A percentile compares a stretch with the other conserved stretches of the same genome.
These are phyloP conservation scores for Anarsia innoxiella DNA, from an alignment of 2,888 invertebrate species.

Conservation along the genomic window DNA sequence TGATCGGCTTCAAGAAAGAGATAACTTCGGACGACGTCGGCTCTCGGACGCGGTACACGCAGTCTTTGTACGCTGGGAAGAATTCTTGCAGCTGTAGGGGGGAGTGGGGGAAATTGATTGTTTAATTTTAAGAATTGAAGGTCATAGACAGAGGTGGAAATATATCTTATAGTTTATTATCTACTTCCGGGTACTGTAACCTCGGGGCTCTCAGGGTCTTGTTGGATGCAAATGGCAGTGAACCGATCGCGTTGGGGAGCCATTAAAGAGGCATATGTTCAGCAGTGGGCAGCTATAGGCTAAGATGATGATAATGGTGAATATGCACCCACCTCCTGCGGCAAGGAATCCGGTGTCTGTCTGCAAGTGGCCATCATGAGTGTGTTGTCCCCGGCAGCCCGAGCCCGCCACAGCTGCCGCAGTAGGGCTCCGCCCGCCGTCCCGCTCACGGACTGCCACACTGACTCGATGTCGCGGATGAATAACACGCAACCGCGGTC, in stretches of 20 bases:
- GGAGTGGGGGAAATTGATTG: too few species aligned
- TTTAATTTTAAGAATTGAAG: too few species aligned
- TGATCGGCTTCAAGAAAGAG: constrained; percentile 81
- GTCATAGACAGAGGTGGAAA: too few species aligned
- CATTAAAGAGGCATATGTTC: too few species aligned
- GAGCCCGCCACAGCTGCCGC: constrained; percentile 62
- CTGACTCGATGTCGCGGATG: constrained; percentile 81
- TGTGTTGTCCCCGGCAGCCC: constrained; percentile 45
- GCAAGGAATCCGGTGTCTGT: constrained; percentile 62
- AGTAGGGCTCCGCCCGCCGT: constrained; percentile 77
- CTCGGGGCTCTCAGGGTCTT: too few species aligned
- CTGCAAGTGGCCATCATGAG: constrained; percentile 83
- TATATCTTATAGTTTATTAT: too few species aligned
- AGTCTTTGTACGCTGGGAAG: constrained; percentile 81
- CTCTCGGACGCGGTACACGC: constrained; percentile 79
- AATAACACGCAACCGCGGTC: constrained; percentile 79
- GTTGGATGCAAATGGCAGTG: too few species aligned
- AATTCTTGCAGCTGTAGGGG: constrained; percentile 73
- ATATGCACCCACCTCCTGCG: constrained; percentile 69
- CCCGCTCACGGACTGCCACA: constrained; percentile 77
- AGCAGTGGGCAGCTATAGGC: too few species aligned
- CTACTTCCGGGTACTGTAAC: too few species aligned
- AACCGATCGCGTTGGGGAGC: too few species aligned
- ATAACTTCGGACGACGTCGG: constrained; percentile 79
- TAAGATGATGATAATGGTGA: too few species aligned